phyloP scores from a whole-genome alignment of 64 coral and sea anemone genomes.

The Trachythela sp. region DNA sequence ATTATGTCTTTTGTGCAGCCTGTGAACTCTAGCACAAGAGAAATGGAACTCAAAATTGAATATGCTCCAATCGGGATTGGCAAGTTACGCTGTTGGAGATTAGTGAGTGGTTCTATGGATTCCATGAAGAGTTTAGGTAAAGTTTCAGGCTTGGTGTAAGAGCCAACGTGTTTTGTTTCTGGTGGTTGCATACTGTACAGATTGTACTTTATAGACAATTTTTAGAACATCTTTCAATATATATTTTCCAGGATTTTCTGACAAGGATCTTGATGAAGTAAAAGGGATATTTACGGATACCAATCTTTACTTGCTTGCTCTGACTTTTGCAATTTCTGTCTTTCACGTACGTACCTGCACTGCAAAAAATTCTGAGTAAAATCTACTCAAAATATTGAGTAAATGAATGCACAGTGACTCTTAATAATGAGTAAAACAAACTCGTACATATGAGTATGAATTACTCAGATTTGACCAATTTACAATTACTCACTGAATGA shows the following conservation, averaged over 20 bases:
- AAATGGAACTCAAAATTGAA: constrained; percentile 78
- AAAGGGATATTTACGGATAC: constrained; percentile 91
- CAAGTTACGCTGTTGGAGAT: constrained; percentile 69
- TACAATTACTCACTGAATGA: too few relatives aligned
- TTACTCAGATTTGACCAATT: too few relatives aligned
- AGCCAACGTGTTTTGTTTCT: too few relatives aligned
- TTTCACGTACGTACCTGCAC: constrained; percentile 87
- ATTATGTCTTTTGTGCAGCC: constrained; percentile 35
- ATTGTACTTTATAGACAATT: too few relatives aligned
- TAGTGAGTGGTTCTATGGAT: constrained; percentile 60
- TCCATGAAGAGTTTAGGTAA: constrained; percentile 77
- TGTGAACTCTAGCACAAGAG: constrained; percentile 55
- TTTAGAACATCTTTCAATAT: background rate
- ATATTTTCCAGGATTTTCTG: constrained; percentile 74
- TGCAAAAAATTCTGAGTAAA: background rate
- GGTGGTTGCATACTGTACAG: too few relatives aligned
- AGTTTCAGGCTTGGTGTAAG: background rate
- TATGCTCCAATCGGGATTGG: constrained; percentile 91
- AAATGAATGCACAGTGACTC: too few relatives aligned
- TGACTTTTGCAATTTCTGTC: constrained; percentile 85
- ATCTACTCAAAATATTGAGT: too few relatives aligned
- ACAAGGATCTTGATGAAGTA: constrained; percentile 90
- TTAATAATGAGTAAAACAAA: too few relatives aligned
- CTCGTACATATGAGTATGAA: too few relatives aligned
- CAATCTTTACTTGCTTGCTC: constrained; percentile 71